Conservation (phyloP, 2,797 vertebrate genomes). For the Pangasius sanitwongsei region DNA sequence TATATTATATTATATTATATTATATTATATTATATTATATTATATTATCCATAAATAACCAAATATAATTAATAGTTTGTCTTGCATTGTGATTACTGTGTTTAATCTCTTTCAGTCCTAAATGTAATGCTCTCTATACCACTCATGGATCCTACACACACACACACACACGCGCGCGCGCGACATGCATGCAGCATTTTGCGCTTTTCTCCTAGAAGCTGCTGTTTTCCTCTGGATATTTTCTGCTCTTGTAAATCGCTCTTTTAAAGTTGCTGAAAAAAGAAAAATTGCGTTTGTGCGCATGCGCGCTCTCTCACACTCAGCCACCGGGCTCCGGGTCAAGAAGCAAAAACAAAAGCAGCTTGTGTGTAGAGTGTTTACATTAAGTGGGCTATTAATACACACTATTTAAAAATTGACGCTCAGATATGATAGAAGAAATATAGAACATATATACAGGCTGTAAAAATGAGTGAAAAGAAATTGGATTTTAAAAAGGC, state of each 20-base stretch:
- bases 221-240: slow-evolving; percentile 7
- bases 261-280: slow-evolving; percentile 66
- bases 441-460: too few relatives aligned
- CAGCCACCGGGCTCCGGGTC: slow-evolving; percentile 58
- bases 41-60: not conserved
- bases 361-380: slow-evolving; percentile 21
- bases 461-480: not conserved
- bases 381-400: not conserved
- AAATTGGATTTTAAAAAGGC: not conserved
- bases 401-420: not conserved
- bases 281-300: slow-evolving; percentile 52
- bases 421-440: not conserved
- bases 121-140: not conserved
- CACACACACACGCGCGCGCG: not conserved
- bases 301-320: slow-evolving; percentile 41
- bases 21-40: slow-evolving; percentile 26
- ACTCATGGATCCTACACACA: not conserved
- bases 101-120: not conserved
- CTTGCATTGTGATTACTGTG: not conserved
- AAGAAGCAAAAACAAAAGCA: slow-evolving; percentile 63
- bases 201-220: not conserved
- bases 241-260: slow-evolving; percentile 55
- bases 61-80: not conserved
- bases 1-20: not conserved
- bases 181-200: not conserved